Evolutionary conservation across 2,797 vertebrate species (phyloP).

Genomic region (Peromyscus aztecus): DNA sequence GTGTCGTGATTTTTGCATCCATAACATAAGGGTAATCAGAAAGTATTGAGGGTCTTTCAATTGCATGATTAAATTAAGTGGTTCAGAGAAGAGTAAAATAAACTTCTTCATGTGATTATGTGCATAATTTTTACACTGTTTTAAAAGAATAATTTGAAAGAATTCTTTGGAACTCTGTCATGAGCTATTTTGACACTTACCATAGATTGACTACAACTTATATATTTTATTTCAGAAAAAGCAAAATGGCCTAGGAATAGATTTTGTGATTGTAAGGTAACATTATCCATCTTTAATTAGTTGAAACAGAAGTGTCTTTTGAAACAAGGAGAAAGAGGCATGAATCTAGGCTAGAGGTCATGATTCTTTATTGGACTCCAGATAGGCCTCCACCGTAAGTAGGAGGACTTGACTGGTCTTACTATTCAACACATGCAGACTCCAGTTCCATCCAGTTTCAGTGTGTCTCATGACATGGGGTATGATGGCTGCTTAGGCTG

Average conservation of each 20-base stretch:
- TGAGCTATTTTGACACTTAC: not conserved
- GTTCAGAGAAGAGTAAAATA: not conserved
- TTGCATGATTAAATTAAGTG: not conserved
- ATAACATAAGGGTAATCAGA: not conserved
- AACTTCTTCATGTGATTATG: not conserved
- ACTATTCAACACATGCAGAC: not conserved
- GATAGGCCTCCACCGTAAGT: not conserved
- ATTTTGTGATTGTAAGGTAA: not conserved
- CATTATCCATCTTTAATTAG: not conserved
- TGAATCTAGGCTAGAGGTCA: not conserved
- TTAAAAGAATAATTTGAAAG: not conserved
- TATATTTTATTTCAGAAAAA: not conserved
- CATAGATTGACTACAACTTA: not conserved
- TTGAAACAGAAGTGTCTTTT: not conserved
- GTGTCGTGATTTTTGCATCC: conserved; percentile 8
- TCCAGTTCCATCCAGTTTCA: not conserved
- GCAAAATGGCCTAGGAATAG: not conserved
- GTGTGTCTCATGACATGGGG: not conserved
- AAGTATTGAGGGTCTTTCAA: not conserved
- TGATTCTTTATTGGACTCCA: not conserved
- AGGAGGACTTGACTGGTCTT: not conserved
- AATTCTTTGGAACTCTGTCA: not conserved
- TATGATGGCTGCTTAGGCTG: not conserved
- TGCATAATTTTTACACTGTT: not conserved
- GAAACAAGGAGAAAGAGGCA: fast-evolving